Base-by-base conservation (phyloP, 2,797 vertebrate species). In the Dendrocincla tyrannina region DNA sequence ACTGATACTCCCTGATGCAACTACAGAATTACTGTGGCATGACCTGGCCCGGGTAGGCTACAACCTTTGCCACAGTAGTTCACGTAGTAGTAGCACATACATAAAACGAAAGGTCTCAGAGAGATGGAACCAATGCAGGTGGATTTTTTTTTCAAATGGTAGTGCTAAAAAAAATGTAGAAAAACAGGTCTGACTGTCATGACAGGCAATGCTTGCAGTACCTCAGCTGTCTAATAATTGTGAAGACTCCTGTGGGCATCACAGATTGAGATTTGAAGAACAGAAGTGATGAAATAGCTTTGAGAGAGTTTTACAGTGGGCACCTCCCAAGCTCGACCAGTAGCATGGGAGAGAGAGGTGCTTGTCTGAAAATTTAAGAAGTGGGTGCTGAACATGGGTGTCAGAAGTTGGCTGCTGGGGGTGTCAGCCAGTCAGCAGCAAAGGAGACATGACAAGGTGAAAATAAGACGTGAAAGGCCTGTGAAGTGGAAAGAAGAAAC, bases 311-410 rank as follows among this genome's bases (percentile, higher is more conserved):
- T 94, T 69, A 79, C 28, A 58, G 58, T 0, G 0, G 33, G 18
- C 4, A 11, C 52, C 41, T 93, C 60, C 60, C 39, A 44, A 41
- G 56, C 11, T 60, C 76, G 76, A 90, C 42, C 19, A 53, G 68
- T 17, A 67, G 39, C 32, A 49, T 10, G 10, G 39, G 58, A 80
- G 50, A 74, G 25, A 88, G 73, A 91, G 33, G 46, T 85, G 74
- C 13, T 85, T 73, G 59, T 67, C 73, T 92, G 68, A 86, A 91
- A 94, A 66, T 50, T 44, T 84, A 66, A 64, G 53, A 88, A 93
- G 86, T 82, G 70, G 74, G 92, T 88, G 93, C 63, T 93, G 93
- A 94, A 89, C 27, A 70, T 25, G 35, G 50, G 50, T 76, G 77
- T 93, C 7, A 23, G 66, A 90, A 81, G 23, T 13, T 55, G n/a